Evolutionary conservation across 2,113 vertebrate species (phyloP).

Genomic region (Leptosomus discolor): DNA sequence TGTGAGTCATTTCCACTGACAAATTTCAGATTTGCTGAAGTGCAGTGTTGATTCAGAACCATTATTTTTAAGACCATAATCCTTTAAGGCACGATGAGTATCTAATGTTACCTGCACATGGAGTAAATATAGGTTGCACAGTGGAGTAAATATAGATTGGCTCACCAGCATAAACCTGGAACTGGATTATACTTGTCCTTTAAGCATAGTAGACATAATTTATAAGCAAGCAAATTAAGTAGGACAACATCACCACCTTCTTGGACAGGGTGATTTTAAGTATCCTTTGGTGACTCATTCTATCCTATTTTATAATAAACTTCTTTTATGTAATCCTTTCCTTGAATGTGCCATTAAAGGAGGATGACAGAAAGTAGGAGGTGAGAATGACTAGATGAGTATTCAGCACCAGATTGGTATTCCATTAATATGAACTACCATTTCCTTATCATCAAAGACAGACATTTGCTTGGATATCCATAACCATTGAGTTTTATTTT

Average conservation of each 20-base stretch:
- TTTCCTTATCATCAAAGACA: slow-evolving; percentile 7
- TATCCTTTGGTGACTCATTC: slow-evolving; percentile 61
- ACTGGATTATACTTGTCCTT: not conserved
- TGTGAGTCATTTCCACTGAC: not conserved
- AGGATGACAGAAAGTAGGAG: slow-evolving; percentile 53
- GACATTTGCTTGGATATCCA: not conserved
- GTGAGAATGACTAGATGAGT: slow-evolving; percentile 38
- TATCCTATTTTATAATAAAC: slow-evolving; percentile 62
- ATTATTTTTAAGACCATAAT: not conserved
- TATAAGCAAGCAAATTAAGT: slow-evolving; percentile 43
- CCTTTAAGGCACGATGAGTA: not conserved
- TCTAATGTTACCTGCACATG: not conserved
- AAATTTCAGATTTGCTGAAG: not conserved
- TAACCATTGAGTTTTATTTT: slow-evolving; percentile 9
- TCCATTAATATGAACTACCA: slow-evolving; percentile 26
- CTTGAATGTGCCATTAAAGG: slow-evolving; percentile 50
- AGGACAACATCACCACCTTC: slow-evolving; percentile 39
- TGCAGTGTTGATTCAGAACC: not conserved
- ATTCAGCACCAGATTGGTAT: slow-evolving; percentile 28
- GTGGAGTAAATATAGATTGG: not conserved
- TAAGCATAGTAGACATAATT: slow-evolving; percentile 15
- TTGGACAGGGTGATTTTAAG: slow-evolving; percentile 38
- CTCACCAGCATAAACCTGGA: not conserved
- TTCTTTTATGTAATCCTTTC: slow-evolving; percentile 52
- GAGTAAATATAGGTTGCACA: slow-evolving; percentile 15